These are phyloP conservation scores for Agonopterix subpropinquella DNA, from an alignment of 2,888 invertebrate genomes.

Conservation along the genomic window DNA sequence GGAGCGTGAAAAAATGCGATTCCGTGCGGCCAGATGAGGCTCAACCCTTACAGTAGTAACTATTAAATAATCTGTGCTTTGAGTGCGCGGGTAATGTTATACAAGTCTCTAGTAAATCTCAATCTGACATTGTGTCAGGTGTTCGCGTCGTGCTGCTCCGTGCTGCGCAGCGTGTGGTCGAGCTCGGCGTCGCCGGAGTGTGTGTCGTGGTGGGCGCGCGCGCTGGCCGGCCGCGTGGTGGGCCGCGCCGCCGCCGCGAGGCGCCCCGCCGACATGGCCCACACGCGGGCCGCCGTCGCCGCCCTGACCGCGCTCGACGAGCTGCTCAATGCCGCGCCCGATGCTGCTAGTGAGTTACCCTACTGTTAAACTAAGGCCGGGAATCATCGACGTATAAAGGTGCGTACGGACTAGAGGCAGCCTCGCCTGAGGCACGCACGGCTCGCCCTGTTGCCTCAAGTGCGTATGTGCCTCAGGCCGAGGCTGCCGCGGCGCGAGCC, in stretches of 20 bases:
- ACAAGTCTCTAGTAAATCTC: not conserved
- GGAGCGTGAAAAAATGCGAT: no score
- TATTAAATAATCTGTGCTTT: no score
- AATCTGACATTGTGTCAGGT: conserved; percentile 26
- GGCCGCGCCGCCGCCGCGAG: conserved; percentile 42
- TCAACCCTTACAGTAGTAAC: no score
- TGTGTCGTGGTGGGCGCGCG: conserved; percentile 64
- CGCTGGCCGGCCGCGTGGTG: conserved; percentile 46
- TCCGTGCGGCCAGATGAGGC: no score
- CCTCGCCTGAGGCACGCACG: no score
- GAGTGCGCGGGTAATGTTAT: no score
- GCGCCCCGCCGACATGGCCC: conserved; percentile 12
- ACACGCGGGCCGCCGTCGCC: conserved; percentile 27
- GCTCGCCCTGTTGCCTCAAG: no score
- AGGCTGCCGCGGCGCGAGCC: no score
- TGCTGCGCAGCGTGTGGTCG: conserved; percentile 54
- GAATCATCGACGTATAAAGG: no score
- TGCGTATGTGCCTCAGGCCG: no score
- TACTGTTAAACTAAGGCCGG: no score
- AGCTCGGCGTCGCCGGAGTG: conserved; percentile 21
- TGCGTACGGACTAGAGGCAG: no score
- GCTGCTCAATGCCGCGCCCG: conserved; percentile 49
- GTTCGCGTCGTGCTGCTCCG: conserved; percentile 55
- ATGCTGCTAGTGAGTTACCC: conserved; percentile 42
- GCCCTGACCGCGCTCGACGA: conserved; percentile 54